A percentile compares a stretch with the other conserved stretches of the same genome.
phyloP scores from a whole-genome alignment of 2,888 invertebrate genomes.

The Trissolcus brochymenae region DNA sequence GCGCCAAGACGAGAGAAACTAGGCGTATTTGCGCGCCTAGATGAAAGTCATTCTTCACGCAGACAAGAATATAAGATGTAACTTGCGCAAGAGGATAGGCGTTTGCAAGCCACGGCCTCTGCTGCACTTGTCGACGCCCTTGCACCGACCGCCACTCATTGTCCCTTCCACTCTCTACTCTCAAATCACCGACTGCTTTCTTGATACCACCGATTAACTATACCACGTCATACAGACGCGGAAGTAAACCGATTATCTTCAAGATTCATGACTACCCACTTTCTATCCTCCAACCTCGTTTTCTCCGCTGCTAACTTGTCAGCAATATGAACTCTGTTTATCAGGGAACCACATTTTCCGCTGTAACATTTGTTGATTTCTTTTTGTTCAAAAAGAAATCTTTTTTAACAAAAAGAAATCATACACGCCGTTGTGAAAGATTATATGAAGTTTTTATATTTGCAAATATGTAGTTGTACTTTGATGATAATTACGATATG shows the following conservation, averaged over 20 bases:
- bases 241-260: conserved; percentile 43
- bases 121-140: conserved; percentile 45
- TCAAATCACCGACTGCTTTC: conserved; percentile 9
- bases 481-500: no score
- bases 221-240: conserved; percentile 39
- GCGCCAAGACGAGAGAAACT: conserved; percentile 50
- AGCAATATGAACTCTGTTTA: conserved; percentile 6
- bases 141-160: conserved; percentile 15
- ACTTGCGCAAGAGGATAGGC: conserved; percentile 31
- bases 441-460: no score
- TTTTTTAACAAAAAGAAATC: no score
- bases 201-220: conserved; percentile 49
- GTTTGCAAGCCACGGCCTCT: conserved; percentile 38
- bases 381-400: no score
- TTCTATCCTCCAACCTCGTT: conserved; percentile 12
- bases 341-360: conserved; percentile 1
- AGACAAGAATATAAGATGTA: conserved; percentile 38
- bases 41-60: conserved; percentile 51
- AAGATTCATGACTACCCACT: conserved; percentile 37
- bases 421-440: no score
- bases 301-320: neutral
- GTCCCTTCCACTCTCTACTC: neutral
- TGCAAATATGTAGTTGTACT: no score
- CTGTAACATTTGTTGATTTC: neutral
- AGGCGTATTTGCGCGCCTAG: conserved; percentile 54